phyloP scores from a whole-genome alignment of 2,797 vertebrate genomes.

The Sebastes elongatus region DNA sequence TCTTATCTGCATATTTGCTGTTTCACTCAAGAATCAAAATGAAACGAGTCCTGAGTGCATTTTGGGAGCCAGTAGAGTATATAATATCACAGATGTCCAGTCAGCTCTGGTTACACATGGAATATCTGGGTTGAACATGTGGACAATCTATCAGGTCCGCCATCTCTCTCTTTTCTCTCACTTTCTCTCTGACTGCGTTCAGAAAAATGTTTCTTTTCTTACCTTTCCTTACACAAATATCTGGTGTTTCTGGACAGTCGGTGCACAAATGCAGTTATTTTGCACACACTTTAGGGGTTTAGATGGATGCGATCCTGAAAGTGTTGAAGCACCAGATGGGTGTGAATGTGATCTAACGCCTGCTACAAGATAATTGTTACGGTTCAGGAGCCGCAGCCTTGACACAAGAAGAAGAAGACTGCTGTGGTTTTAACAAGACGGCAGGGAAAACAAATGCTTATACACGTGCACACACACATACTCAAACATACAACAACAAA shows the following conservation, averaged over 20 bases:
- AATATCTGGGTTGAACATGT: conserved; percentile 71
- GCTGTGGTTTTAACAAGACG: conserved; percentile 30
- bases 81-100: conserved; percentile 72
- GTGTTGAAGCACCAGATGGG: background rate
- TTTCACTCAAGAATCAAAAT: conserved; percentile 50
- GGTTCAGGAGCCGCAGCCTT: background rate
- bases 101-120: conserved; percentile 65
- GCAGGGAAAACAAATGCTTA: conserved; percentile 3
- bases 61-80: conserved; percentile 62
- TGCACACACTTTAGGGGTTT: background rate
- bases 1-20: conserved; percentile 67
- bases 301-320: background rate
- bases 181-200: conserved; percentile 35
- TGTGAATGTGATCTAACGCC: background rate
- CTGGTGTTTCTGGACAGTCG: background rate
- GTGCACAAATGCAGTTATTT: background rate
- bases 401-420: conserved; percentile 11
- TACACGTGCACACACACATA: background rate
- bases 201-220: conserved; percentile 1
- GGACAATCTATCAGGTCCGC: conserved; percentile 71
- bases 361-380: conserved; percentile 1
- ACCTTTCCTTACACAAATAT: conserved; percentile 2
- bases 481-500: background rate
- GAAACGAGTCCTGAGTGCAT: conserved; percentile 67
- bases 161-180: conserved; percentile 46